Base-by-base conservation (phyloP, 2,888 invertebrate genomes). In the Salpingus planirostris region DNA sequence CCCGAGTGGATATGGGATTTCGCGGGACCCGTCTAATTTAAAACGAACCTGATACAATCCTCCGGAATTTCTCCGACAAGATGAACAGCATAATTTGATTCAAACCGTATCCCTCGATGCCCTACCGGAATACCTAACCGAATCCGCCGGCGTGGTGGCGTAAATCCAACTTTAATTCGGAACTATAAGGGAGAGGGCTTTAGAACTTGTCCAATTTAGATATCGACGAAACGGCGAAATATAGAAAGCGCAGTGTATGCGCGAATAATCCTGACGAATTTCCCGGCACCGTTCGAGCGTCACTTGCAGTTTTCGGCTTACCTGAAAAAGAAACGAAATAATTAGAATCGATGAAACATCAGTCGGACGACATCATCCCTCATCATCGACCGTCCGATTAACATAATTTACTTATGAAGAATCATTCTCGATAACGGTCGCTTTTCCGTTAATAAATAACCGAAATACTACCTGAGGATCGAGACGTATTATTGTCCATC, bases 31-130 rank as follows among this genome's bases (percentile, higher is more conserved):
- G 40, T 48, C 52, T 47, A 52, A 54, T 52, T 54, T 49, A 44
- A 49, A 52, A 49, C 49, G 52, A 50, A 51, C 50, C 53, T 48
- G 51, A 56, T 55, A 52, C 53, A 53, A 57, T 55, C 52, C 52
- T 41, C 44, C 34, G 43, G 46, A 55, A 55, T 57, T 55, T 52
- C 52, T 49, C 47, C 43, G 55, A 57, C 55, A 57, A 55, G 55
- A 58, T 52, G 55, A 54, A 54, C 54, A 54, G 50, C 44, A 57
- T 57, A 58, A 59, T 58, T 57, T 53, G 57, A 58, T 59, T 57
- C 54, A 48, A 52, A 51, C 51, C 49, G 44, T 54, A 54, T 53
- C 50, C 50, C 44, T 43, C 44, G 44, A 50, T 46, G 54, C 46
- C 36, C 42, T 39, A 38, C 40, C 40, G 37, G 55, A 55, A 57